Evolutionary conservation across 2,113 vertebrate genomes (phyloP).

Genomic region (Leucosticte australis): DNA sequence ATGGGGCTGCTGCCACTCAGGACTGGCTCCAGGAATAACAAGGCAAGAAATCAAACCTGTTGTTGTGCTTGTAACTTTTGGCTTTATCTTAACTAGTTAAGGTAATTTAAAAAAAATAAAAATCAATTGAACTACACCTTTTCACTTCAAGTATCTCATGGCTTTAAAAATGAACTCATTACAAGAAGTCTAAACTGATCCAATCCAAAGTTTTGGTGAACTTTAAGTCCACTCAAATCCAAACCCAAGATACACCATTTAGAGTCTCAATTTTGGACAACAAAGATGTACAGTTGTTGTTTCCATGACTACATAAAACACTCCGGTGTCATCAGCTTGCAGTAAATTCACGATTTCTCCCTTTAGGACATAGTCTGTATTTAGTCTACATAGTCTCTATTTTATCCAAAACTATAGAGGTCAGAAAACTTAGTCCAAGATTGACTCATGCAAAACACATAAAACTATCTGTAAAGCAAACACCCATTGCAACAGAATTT

Average conservation of each 20-base stretch:
- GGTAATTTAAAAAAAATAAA: neutral
- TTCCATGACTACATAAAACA: neutral
- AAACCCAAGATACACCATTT: neutral
- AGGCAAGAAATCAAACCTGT: neutral
- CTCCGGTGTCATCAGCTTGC: neutral
- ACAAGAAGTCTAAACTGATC: neutral
- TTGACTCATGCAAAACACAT: rapidly evolving
- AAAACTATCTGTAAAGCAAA: neutral
- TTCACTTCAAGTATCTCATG: neutral
- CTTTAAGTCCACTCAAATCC: neutral
- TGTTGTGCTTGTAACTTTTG: neutral
- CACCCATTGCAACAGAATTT: neutral
- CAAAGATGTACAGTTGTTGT: neutral
- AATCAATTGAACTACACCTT: neutral
- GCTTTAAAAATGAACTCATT: neutral
- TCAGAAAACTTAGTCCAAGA: neutral
- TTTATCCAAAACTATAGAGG: neutral
- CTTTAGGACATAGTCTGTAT: neutral
- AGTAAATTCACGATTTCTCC: neutral
- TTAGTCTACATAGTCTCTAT: neutral
- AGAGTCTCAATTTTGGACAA: neutral
- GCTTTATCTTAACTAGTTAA: neutral
- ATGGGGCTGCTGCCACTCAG: neutral
- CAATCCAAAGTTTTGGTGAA: neutral
- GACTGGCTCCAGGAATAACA: neutral